Conservation (phyloP, 2,113 vertebrate species). For the Cavia aperea region DNA sequence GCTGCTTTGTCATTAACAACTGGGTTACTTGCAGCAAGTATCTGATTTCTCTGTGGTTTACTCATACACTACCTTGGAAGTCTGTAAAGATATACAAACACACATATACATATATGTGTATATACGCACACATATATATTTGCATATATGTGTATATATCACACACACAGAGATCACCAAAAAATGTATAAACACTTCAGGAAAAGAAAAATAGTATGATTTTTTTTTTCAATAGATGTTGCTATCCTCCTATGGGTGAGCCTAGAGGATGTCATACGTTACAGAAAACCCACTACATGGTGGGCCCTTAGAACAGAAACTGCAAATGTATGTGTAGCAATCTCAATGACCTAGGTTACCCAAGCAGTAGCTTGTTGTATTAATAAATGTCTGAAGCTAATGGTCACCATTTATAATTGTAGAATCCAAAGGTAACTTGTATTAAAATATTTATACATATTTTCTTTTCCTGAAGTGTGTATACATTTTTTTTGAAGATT, state of each 20-base stretch:
- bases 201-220: not conserved
- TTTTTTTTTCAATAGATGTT: not conserved
- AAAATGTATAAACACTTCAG: not conserved
- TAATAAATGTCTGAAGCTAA: not conserved
- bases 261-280: not conserved
- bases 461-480: not conserved
- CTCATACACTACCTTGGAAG: not conserved
- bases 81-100: too few relatives aligned
- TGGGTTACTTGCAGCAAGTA: not conserved
- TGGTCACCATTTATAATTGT: not conserved
- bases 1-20: not conserved
- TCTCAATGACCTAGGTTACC: too few relatives aligned
- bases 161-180: too few relatives aligned
- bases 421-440: not conserved
- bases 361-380: too few relatives aligned
- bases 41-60: conserved; percentile 11
- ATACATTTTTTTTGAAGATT: too few relatives aligned
- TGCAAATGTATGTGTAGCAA: not conserved
- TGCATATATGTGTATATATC: too few relatives aligned
- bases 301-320: not conserved
- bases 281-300: not conserved
- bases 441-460: not conserved
- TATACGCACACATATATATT: too few relatives aligned
- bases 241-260: not conserved
- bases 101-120: too few relatives aligned